Conservation (phyloP, 2,888 invertebrate genomes). For the Xestobium rufovillosum region DNA sequence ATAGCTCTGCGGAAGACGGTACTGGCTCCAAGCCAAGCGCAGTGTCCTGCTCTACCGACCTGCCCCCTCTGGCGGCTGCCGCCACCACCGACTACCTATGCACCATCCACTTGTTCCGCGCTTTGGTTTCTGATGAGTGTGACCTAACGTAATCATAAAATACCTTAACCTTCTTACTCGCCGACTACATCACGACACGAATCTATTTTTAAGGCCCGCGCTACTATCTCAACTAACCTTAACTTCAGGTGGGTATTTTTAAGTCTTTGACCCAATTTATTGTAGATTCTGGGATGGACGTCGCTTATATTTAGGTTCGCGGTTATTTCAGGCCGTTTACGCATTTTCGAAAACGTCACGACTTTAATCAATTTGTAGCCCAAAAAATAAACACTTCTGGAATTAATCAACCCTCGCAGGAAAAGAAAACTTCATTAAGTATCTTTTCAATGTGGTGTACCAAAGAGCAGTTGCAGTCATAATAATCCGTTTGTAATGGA, state of each 20-base stretch:
- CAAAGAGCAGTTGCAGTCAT: too few relatives aligned
- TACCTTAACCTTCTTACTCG: constrained; percentile 1
- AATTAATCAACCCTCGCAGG: too few relatives aligned
- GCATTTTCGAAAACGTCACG: too few relatives aligned
- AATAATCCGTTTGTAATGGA: too few relatives aligned
- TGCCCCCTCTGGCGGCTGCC: constrained; percentile 1
- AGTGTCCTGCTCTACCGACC: constrained; percentile 1
- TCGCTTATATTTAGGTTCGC: neutral
- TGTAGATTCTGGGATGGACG: neutral
- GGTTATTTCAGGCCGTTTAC: too few relatives aligned
- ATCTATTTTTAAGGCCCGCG: neutral
- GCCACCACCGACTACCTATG: neutral
- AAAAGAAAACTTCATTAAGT: too few relatives aligned
- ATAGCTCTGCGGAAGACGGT: too few relatives aligned
- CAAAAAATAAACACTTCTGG: too few relatives aligned
- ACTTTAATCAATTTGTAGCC: too few relatives aligned
- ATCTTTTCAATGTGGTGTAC: too few relatives aligned
- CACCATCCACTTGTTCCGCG: neutral
- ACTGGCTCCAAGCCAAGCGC: constrained; percentile 2
- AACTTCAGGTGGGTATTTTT: neutral
- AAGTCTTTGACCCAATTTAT: constrained; percentile 1
- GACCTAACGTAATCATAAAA: constrained; percentile 3
- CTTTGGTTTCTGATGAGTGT: neutral
- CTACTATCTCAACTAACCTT: constrained; percentile 1
- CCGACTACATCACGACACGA: too few relatives aligned